These are phyloP conservation scores for Athene cunicularia DNA, from an alignment of 2,113 vertebrate species.

Conservation along the genomic window DNA sequence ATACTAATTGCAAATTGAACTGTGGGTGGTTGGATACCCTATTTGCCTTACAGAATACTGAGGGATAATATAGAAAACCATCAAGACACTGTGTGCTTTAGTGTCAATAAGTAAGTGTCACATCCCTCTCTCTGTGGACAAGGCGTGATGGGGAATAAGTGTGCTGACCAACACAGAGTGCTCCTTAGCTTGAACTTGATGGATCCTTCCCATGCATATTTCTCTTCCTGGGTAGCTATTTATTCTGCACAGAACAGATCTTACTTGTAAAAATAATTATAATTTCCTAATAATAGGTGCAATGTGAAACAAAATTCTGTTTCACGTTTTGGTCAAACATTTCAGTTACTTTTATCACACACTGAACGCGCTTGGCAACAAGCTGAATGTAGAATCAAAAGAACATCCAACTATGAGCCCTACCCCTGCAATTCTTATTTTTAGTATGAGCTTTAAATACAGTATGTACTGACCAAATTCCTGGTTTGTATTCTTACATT, in stretches of 20 bases:
- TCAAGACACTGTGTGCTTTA: background rate
- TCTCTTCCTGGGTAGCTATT: background rate
- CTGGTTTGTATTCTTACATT: background rate
- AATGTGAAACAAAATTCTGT: background rate
- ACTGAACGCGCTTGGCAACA: background rate
- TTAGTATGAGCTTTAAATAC: background rate
- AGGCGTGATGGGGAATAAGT: background rate
- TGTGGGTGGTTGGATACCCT: background rate
- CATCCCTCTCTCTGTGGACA: background rate
- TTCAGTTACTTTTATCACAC: background rate
- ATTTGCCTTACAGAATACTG: background rate
- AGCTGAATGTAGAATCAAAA: background rate
- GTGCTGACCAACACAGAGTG: accelerated
- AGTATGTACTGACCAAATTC: background rate
- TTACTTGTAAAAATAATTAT: background rate
- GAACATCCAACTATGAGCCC: background rate
- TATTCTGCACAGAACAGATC: background rate
- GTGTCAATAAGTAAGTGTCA: background rate
- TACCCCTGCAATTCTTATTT: background rate
- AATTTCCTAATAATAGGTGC: background rate
- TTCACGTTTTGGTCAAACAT: background rate
- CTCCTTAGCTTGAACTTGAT: background rate
- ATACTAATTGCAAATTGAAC: background rate
- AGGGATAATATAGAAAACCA: background rate
- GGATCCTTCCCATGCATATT: background rate